phyloP scores from a whole-genome alignment of 2,113 vertebrate species.

The Dasyornis broadbenti region DNA sequence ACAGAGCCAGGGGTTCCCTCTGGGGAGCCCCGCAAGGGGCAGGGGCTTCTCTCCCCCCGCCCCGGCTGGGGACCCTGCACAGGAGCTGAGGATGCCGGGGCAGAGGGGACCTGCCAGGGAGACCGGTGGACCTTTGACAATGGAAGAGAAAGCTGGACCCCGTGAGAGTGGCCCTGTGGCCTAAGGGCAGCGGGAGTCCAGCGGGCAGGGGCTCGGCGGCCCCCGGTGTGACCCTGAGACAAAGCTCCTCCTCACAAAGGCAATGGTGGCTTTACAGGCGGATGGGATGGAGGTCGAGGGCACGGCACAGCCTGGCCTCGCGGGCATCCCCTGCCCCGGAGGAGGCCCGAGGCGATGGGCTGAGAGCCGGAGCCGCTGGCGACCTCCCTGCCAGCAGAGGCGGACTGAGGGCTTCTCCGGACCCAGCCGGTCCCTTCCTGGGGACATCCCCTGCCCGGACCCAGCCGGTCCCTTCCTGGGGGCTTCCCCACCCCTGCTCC shows the following conservation, averaged over 20 bases:
- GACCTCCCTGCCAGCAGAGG: slow-evolving; percentile 38
- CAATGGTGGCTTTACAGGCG: slow-evolving; percentile 71
- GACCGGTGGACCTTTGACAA: slow-evolving; percentile 31
- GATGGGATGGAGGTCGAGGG: slow-evolving; percentile 38
- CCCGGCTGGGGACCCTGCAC: neutral
- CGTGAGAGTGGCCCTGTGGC: slow-evolving; percentile 56
- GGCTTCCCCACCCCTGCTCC: neutral
- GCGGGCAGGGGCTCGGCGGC: slow-evolving; percentile 43
- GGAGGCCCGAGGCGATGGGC: slow-evolving; percentile 16
- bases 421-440: slow-evolving; percentile 18
- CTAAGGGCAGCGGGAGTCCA: slow-evolving; percentile 61
- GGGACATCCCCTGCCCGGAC: neutral
- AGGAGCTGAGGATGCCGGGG: neutral
- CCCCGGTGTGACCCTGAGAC: slow-evolving; percentile 67
- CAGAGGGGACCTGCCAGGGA: neutral
- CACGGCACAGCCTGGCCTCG: slow-evolving; percentile 37
- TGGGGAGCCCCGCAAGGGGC: neutral
- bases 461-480: neutral
- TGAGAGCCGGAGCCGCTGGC: neutral
- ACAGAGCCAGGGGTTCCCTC: neutral
- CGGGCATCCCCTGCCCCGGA: slow-evolving; percentile 6
- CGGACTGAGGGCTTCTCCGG: slow-evolving; percentile 22
- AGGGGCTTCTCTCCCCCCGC: neutral
- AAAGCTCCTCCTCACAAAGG: slow-evolving; percentile 72
- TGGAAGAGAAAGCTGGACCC: slow-evolving; percentile 66